These are phyloP conservation scores for Netelia melanura DNA, from an alignment of 2,888 invertebrate genomes.

Conservation along the genomic window DNA sequence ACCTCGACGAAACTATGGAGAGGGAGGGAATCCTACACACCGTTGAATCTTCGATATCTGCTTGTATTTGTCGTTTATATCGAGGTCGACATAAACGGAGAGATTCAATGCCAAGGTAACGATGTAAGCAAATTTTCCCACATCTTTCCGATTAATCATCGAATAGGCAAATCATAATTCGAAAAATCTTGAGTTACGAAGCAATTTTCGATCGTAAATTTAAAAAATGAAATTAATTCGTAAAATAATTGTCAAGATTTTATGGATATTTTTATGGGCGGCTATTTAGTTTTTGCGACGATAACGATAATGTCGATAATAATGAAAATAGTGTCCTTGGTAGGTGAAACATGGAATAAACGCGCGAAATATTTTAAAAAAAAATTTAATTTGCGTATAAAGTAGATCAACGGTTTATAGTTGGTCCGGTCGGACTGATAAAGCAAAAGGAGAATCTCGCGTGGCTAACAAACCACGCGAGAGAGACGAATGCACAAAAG, in stretches of 20 bases:
- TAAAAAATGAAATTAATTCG: no score
- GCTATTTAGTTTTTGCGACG: no score
- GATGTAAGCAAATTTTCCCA: background rate
- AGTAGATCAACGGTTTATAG: background rate
- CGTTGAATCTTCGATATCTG: background rate
- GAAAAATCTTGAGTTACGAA: no score
- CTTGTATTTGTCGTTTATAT: background rate
- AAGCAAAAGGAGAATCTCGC: background rate
- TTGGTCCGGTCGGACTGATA: background rate
- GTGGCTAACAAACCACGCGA: background rate
- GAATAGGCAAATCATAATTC: no score
- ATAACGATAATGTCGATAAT: no score
- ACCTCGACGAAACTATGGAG: conserved; percentile 1
- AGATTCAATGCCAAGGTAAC: background rate
- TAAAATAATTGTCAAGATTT: no score
- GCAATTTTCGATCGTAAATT: no score
- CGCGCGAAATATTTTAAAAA: background rate
- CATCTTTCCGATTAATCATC: background rate
- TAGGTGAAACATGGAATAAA: no score
- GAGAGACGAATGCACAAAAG: conserved; percentile 7
- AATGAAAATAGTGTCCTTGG: no score
- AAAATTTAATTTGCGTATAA: background rate
- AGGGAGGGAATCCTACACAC: background rate
- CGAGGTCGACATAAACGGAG: background rate
- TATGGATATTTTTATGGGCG: no score